These are phyloP conservation scores for Apodemus sylvaticus DNA, from an alignment of 2,113 vertebrate species.

Conservation along the genomic window DNA sequence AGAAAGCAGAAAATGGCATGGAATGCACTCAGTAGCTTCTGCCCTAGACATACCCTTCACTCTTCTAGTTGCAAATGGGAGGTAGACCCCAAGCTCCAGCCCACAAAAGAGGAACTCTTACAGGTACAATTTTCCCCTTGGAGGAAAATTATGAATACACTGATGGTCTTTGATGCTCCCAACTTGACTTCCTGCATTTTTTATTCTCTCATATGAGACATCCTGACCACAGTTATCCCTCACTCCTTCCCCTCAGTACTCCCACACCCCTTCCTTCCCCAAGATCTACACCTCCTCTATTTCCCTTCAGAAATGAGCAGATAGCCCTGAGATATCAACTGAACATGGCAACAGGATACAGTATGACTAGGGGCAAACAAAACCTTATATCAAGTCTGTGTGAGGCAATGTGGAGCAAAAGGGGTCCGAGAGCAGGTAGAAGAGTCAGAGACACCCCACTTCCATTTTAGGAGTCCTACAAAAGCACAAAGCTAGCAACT, in stretches of 20 bases:
- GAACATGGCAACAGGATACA: background rate
- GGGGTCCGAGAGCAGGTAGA: background rate
- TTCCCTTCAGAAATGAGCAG: background rate
- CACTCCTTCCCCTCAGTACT: background rate
- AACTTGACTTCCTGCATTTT: background rate
- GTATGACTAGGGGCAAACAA: background rate
- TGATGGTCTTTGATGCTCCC: background rate
- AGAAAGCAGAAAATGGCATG: background rate
- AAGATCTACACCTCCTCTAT: background rate
- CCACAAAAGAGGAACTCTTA: background rate
- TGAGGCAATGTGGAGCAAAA: background rate
- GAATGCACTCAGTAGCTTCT: background rate
- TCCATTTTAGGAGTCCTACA: background rate
- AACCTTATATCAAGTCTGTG: background rate
- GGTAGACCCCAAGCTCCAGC: background rate
- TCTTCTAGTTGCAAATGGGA: background rate
- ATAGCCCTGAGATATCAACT: background rate
- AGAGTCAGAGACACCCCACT: background rate
- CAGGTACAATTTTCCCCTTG: background rate
- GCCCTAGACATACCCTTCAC: background rate
- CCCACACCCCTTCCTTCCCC: no score
- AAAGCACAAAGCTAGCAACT: background rate
- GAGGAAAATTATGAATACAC: background rate
- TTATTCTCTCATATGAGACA: background rate
- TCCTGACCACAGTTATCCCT: background rate